These are phyloP conservation scores for Synanthedon vespiformis DNA, from an alignment of 2,888 invertebrate genomes.

Conservation along the genomic window DNA sequence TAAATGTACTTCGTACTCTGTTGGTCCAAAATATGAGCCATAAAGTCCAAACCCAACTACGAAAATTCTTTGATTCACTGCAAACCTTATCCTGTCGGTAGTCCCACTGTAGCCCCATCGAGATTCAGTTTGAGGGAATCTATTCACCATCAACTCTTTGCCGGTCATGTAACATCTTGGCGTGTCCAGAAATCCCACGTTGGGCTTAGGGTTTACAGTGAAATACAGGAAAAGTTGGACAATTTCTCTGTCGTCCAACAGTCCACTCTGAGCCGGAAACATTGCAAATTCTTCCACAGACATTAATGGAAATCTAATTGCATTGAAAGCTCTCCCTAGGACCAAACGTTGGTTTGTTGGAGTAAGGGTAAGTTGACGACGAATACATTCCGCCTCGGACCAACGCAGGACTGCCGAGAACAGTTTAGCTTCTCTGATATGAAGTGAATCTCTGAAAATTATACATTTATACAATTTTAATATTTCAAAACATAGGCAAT, in stretches of 20 bases:
- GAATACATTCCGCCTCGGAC: constrained; percentile 80
- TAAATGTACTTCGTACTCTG: constrained; percentile 82
- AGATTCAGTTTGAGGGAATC: constrained; percentile 81
- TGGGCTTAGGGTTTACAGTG: constrained; percentile 81
- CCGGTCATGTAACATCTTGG: constrained; percentile 84
- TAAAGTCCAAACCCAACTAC: constrained; percentile 88
- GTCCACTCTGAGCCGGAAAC: constrained; percentile 80
- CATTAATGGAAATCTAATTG: constrained; percentile 87
- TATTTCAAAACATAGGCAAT: no score
- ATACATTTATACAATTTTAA: no score
- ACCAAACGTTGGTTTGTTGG: constrained; percentile 77
- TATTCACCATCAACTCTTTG: constrained; percentile 79
- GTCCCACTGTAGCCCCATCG: constrained; percentile 89
- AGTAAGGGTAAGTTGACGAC: constrained; percentile 74
- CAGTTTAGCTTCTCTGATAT: constrained; percentile 82
- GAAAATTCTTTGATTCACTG: constrained; percentile 83
- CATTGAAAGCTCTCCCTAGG: constrained; percentile 76
- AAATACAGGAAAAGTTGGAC: constrained; percentile 79
- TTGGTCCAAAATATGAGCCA: constrained; percentile 83
- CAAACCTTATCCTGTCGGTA: constrained; percentile 84
- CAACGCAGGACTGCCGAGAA: constrained; percentile 81
- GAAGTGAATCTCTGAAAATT: constrained; percentile 76
- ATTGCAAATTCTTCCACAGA: constrained; percentile 86
- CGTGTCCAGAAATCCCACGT: constrained; percentile 76
- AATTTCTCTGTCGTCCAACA: constrained; percentile 81